Base-by-base conservation (phyloP, 2,888 invertebrate genomes). In the Escarpia spicata region DNA sequence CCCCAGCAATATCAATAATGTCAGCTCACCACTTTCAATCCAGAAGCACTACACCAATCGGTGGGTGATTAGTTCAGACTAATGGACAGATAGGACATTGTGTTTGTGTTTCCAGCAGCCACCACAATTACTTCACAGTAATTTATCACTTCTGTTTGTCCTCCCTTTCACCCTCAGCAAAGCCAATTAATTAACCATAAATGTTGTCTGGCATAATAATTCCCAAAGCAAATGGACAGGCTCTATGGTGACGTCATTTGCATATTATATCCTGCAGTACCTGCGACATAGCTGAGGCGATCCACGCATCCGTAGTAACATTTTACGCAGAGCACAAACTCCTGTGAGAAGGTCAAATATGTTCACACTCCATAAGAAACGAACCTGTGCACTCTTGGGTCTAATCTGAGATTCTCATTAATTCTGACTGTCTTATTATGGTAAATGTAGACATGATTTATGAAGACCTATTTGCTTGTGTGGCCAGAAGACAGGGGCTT, bases 381-480 rank as follows among this genome's bases (percentile, higher is more conserved):
- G 26, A 19, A 75, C 75, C 26, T 75, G 6, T 26, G 26, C 15
- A 26, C 26, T 26, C 75, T 75, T 75, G 75, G 19, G n/a, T 19
- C 75, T 75, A 75, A 75, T 75, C n/a, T 75, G 75, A 75, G 75
- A 26, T 6, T 26, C 75, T 75, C 26, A n/a, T 75, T 26, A 75
- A 75, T 75, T 26, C 75, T 75, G 75, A 75, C 19, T 75, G 75
- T 75, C 75, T 75, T n/a, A 75, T n/a, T n/a, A 75, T 75, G 75
- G 75, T 75, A 75, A n/a, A 75, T 75, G 75, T 75, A 75, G n/a
- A 75, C n/a, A 75, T 75, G 75, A 75, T 75, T 75, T 75, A 75
- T 75, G 75, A 75, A 75, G 19, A 15, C 75, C 75, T 26, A 75
- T 75, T 26, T 75, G 75, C 75, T 19, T n/a, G 6, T 75, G n/a